A percentile compares a stretch with the other conserved stretches of the same genome.
Evolutionary conservation across 2,888 invertebrate species (phyloP).

Genomic region (Brachyopa scutellaris): DNA sequence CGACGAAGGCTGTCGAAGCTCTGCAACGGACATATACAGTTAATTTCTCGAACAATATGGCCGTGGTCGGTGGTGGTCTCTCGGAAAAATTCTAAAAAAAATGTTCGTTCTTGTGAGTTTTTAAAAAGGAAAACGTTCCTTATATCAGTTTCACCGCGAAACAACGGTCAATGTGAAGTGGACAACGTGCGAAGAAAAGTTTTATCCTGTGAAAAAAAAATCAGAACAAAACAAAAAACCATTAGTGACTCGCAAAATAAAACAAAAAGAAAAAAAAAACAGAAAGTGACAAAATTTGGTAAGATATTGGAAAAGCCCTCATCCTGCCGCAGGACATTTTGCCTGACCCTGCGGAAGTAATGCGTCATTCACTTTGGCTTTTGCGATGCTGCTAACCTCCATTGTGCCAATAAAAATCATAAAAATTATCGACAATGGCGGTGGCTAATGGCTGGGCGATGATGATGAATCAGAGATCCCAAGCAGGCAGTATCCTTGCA

Average conservation of each 20-base stretch:
- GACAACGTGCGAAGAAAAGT: slow-evolving; percentile 15
- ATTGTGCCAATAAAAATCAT: slow-evolving; percentile 51
- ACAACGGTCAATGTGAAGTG: slow-evolving; percentile 16
- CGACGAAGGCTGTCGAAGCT: slow-evolving; percentile 54
- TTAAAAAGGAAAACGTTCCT: slow-evolving; percentile 11
- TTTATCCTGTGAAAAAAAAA: slow-evolving; percentile 3
- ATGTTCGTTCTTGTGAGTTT: slow-evolving; percentile 25
- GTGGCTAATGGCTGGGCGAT: no score
- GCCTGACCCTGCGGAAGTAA: slow-evolving; percentile 51
- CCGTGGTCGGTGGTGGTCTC: slow-evolving; percentile 60
- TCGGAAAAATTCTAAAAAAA: slow-evolving; percentile 51
- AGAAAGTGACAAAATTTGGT: slow-evolving; percentile 9
- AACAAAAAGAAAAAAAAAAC: background rate
- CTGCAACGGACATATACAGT: slow-evolving; percentile 67
- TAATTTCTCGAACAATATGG: slow-evolving; percentile 67
- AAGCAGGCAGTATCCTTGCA: slow-evolving; percentile 53
- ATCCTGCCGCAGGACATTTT: slow-evolving; percentile 47
- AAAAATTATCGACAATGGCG: slow-evolving; percentile 49
- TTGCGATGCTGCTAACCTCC: slow-evolving; percentile 33
- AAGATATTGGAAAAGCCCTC: slow-evolving; percentile 5
- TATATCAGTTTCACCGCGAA: slow-evolving; percentile 12
- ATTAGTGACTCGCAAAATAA: background rate
- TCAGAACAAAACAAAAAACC: background rate
- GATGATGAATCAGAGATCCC: slow-evolving; percentile 63
- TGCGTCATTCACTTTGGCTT: slow-evolving; percentile 61